phyloP scores from a whole-genome alignment of 2,113 vertebrate genomes.

The Hucho hucho region DNA sequence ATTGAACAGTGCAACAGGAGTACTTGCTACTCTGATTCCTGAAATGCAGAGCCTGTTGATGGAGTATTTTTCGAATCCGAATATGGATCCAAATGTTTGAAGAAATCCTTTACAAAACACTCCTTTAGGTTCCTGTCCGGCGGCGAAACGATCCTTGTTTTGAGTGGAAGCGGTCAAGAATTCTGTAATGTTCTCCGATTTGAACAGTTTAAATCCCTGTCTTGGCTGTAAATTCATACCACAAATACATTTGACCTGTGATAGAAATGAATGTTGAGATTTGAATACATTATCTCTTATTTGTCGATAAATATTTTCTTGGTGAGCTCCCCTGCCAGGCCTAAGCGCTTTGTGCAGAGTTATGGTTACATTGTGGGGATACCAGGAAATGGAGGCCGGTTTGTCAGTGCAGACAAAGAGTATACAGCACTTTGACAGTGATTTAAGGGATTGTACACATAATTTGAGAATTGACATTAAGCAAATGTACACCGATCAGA shows the following conservation, averaged over 20 bases:
- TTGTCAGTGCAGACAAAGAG: slow-evolving; percentile 32
- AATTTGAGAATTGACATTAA: slow-evolving; percentile 48
- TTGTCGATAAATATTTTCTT: slow-evolving; percentile 21
- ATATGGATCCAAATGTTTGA: not conserved
- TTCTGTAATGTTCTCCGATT: slow-evolving; percentile 5
- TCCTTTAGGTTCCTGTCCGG: not conserved
- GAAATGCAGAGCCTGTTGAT: no score
- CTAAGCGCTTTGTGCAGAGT: slow-evolving; percentile 38
- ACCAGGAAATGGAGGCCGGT: slow-evolving; percentile 32
- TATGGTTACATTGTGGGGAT: slow-evolving; percentile 33
- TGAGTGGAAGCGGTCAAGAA: slow-evolving; percentile 21
- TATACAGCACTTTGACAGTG: slow-evolving; percentile 20
- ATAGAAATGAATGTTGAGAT: slow-evolving; percentile 39
- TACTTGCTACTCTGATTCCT: no score
- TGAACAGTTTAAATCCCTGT: not conserved
- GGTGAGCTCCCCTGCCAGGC: slow-evolving; percentile 27
- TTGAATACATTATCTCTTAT: slow-evolving; percentile 38
- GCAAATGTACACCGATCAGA: slow-evolving; percentile 30
- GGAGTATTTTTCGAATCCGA: no score
- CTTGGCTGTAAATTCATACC: slow-evolving; percentile 21
- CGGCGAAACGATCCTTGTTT: not conserved
- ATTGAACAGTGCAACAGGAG: no score
- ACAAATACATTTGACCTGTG: slow-evolving; percentile 21
- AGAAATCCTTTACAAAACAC: not conserved
- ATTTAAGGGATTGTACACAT: slow-evolving; percentile 17